These are phyloP conservation scores for Netta rufina DNA, from an alignment of 2,797 vertebrate species.

Conservation along the genomic window DNA sequence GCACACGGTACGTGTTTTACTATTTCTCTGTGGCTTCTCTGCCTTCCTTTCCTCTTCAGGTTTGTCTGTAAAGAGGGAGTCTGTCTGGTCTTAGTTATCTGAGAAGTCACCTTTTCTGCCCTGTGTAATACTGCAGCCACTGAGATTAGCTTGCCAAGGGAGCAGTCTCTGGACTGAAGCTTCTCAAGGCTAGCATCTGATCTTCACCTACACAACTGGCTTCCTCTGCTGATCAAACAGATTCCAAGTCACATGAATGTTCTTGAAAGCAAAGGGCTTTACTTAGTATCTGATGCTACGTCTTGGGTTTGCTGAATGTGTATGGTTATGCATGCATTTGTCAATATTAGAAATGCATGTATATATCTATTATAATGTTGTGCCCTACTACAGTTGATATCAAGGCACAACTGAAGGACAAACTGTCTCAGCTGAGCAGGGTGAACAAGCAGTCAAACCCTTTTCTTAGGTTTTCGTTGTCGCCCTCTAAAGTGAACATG, in stretches of 20 bases:
- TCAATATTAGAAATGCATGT: background rate
- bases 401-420: background rate
- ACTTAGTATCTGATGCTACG: background rate
- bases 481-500: background rate
- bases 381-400: background rate
- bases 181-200: fast-evolving
- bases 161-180: background rate
- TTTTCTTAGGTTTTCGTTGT: background rate
- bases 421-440: background rate
- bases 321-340: background rate
- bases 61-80: background rate
- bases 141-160: background rate
- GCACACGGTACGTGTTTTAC: background rate
- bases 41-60: background rate
- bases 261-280: background rate
- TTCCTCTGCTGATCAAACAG: background rate
- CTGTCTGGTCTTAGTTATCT: background rate
- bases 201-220: background rate
- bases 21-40: background rate
- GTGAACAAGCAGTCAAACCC: background rate
- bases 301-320: background rate
- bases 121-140: background rate
- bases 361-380: background rate
- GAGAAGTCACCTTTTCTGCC: background rate
- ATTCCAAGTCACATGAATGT: background rate